phyloP scores from a whole-genome alignment of 2,888 invertebrate genomes.

The Coecobrya sp. region DNA sequence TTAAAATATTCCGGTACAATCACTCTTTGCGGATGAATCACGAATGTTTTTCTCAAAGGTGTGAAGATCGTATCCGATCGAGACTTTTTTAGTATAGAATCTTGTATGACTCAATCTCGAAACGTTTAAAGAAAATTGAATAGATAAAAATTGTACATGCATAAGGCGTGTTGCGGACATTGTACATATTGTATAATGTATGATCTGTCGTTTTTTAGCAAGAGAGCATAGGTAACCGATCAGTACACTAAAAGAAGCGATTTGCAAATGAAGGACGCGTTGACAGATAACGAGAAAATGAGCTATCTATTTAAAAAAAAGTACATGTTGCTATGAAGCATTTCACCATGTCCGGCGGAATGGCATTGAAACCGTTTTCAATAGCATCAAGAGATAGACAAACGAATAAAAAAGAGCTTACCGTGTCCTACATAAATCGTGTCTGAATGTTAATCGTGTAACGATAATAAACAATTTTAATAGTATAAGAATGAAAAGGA shows the following conservation, averaged over 20 bases:
- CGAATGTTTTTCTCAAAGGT: not conserved
- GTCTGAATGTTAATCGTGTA: not conserved
- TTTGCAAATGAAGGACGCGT: no score
- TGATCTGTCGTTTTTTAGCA: no score
- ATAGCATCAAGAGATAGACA: not conserved
- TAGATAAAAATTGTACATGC: no score
- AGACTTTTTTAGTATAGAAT: no score
- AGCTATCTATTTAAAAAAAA: no score
- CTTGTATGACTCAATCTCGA: no score
- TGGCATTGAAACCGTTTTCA: not conserved
- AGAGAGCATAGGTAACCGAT: no score
- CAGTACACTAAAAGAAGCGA: no score
- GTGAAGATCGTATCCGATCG: not conserved
- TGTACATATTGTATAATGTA: no score
- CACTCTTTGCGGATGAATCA: not conserved
- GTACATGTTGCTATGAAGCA: not conserved
- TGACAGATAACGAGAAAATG: not conserved
- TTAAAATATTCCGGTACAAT: not conserved
- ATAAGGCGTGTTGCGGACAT: no score
- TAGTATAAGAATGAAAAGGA: not conserved
- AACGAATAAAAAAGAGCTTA: not conserved
- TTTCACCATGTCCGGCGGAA: conserved; percentile 27
- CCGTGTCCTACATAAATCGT: not conserved
- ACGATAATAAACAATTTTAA: conserved; percentile 25
- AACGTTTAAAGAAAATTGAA: no score